Evolutionary conservation across 2,888 invertebrate genomes (phyloP), one percentile per base, ranked within the genome.

Genomic region (Platycheirus albimanus): DNA sequence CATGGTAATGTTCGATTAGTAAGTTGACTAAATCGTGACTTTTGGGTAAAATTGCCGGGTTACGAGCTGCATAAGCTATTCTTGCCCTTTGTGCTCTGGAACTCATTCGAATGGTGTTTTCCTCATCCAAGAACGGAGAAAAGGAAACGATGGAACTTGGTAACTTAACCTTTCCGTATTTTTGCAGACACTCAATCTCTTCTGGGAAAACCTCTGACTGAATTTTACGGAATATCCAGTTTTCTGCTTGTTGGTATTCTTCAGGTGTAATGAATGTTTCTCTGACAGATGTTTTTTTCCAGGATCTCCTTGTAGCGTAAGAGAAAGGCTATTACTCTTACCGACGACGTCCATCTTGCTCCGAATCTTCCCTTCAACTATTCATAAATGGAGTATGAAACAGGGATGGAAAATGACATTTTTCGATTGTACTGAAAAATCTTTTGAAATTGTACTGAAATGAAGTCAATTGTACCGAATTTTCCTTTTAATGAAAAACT

Each of bases 121-220:
- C 30, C 7, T 61, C 28, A 24, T 24, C 24, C 6, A 24, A 24
- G 6, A 66, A 66, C n/a, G 41, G 51, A 13, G 66, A 52, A 5
- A 66, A 51, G 7, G 11, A 15, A 0, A 51, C 7, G 0, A 64
- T 49, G 33, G 49, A 15, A 20, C 24, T 63, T 19, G 33, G 49
- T 8, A 3, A 20, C 15, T 15, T 56, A 6, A 58, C 41, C 6
- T 49, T 49, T 6, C 7, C 49, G 3, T 28, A 1, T 19, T 45
- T 45, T 11, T n/a, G 11, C 45, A 20, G 7, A 7, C 24, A 13
- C 1, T 45, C 19, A 19, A 49, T n/a, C n/a, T 49, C 49, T n/a
- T 1, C 28, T 49, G 20, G 36, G 11, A 33, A 45, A 3, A 41
- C 6, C 10, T 36, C 36, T 19, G 6, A 1, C 24, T 49, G 36